phyloP scores from a whole-genome alignment of 2,797 vertebrate species.

The Anguilla megastoma region DNA sequence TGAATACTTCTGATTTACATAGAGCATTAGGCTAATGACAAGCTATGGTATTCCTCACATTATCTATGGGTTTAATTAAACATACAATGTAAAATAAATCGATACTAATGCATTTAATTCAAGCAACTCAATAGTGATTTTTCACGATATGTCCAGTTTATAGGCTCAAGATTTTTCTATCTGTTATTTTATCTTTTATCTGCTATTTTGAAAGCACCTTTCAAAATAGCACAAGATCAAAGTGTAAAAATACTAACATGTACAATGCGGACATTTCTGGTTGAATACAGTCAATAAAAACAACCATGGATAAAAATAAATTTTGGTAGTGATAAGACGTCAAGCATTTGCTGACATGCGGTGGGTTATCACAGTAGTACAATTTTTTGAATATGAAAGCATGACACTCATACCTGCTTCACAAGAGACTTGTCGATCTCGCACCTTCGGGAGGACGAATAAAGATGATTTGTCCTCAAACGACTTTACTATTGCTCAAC shows the following conservation, averaged over 20 bases:
- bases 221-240: neutral
- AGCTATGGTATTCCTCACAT: neutral
- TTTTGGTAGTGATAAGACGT: slow-evolving; percentile 31
- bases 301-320: slow-evolving; percentile 5
- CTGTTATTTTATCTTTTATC: neutral
- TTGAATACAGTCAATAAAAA: too few relatives aligned
- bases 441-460: slow-evolving; percentile 18
- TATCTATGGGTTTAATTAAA: neutral
- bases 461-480: slow-evolving; percentile 10
- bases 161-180: too few relatives aligned
- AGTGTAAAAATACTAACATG: neutral
- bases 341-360: neutral
- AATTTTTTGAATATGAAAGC: neutral
- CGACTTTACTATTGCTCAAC: slow-evolving; percentile 17
- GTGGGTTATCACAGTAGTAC: neutral
- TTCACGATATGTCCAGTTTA: neutral
- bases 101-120: neutral
- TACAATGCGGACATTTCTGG: neutral
- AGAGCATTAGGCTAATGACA: neutral
- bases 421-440: slow-evolving; percentile 25
- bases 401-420: slow-evolving; percentile 33
- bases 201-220: neutral
- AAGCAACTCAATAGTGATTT: neutral
- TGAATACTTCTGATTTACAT: neutral
- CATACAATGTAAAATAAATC: neutral